A percentile compares a stretch with the other conserved stretches of the same genome.
Conservation (phyloP, 2,888 invertebrate species). For the Chesias legatella region DNA sequence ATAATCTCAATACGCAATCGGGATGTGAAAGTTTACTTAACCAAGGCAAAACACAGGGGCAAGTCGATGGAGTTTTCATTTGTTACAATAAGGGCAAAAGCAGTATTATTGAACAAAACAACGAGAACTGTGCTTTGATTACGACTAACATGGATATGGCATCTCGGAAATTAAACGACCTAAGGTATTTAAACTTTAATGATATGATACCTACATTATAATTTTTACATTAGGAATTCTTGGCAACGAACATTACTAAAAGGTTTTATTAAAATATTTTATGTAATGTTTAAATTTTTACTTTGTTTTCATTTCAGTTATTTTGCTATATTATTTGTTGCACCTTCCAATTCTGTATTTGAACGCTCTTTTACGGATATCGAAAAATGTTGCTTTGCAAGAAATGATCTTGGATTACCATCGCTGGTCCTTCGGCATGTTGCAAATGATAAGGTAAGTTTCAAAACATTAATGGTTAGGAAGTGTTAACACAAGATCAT, state of each 20-base stretch:
- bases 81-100: not conserved
- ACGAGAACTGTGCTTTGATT: constrained; percentile 2
- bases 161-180: constrained; percentile 2
- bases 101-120: not conserved
- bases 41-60: constrained; percentile 8
- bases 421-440: constrained; percentile 10
- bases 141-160: constrained; percentile 13
- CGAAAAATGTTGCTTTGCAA: constrained; percentile 14
- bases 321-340: constrained; percentile 13
- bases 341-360: not conserved
- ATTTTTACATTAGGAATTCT: no score
- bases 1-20: constrained; percentile 11
- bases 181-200: constrained; percentile 12
- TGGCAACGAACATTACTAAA: no score
- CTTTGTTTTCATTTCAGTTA: constrained; percentile 20
- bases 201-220: no score
- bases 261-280: no score
- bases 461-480: not conserved
- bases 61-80: constrained; percentile 21
- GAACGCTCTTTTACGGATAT: constrained; percentile 1
- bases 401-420: constrained; percentile 11
- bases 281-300: no score
- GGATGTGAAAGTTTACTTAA: constrained; percentile 11
- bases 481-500: not conserved
- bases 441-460: constrained; percentile 5